Base-by-base conservation (phyloP, 2,888 invertebrate genomes). In the Calephelis perditalis region DNA sequence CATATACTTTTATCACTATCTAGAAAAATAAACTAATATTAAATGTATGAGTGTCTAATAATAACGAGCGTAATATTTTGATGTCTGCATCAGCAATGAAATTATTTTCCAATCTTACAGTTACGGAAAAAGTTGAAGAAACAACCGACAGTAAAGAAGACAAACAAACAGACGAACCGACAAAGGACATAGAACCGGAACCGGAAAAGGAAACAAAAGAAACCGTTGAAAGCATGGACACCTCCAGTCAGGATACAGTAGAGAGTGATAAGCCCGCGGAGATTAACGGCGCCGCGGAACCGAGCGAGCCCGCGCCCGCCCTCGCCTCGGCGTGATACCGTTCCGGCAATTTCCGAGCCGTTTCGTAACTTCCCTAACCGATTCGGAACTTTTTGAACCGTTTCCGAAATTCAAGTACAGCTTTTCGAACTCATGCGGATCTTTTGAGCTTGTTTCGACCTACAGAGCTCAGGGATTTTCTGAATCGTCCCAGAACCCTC, bases 171-270 rank as follows among this genome's bases (percentile, higher is more conserved):
- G 71, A 74, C 11, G 68, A 70, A 57, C 73, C 69, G 55, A 70
- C 70, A 64, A 68, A 68, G 10, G 71, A 75, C 37, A 67, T 71
- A 7, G 70, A 71, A 36, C 66, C 69, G 11, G 70, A 72, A 56
- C 67, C 71, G 46, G 71, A 73, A 12, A 68, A 68, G 40, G 73
- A 74, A 46, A 65, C 73, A 12, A 80, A 82, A 65, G 85, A 83
- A 64, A 79, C 73, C 9, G 80, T 82, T 65, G 84, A 83, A 65
- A 79, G 72, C 11, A 80, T 78, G 10, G 85, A 85, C 75, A 78
- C 82, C 0, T 80, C 84, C 36, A 85, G 84, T 71, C 84, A 84
- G 56, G 84, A 75, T 63, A 80, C 81, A 12, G 65, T 65, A 12
- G 72, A 69, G 62, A 49, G 63, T 49, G n/a, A 68, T 62, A 15